Base-by-base conservation (phyloP, 1,140 invertebrate species). In the Hylyphantes graminicola region DNA sequence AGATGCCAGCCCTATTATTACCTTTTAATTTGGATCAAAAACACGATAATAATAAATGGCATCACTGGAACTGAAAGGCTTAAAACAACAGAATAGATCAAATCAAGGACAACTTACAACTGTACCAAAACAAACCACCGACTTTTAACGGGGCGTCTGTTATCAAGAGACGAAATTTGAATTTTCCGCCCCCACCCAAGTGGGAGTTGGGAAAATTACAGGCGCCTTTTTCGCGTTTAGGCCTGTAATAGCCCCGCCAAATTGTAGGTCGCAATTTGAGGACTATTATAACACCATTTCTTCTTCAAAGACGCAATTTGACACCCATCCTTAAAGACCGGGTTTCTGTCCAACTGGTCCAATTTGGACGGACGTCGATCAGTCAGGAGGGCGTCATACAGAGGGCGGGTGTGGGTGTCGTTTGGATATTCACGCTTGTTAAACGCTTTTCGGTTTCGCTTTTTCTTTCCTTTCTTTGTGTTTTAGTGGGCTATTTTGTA, bases 251-350 rank as follows among this genome's bases (percentile, higher is more conserved):
- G 77, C 21, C 51, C 64, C 35, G 65, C 54, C 64, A 80, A 80
- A 80, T 70, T 80, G 54, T 48, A 70, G 50, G 77, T 50, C 48
- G 77, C 67, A 80, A 80, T 80, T 80, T 80, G 65, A 80, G 35
- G 63, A 61, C 77, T 80, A 80, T 80, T 80, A 80, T 70, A 80
- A 70, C 77, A 70, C 77, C 77, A 80, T 80, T 80, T 80, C 77
- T 80, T 80, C 50, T 35, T 35, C 35, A 35, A 48, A 15, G 11
- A 78, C 54, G 61, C 59, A 55, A 78, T 78, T 64, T 65, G 77
- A 80, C 77, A 70, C 77, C 77, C 77, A 80, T 80, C 63, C 51
- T 70, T 80, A 80, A 80, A 65, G 61, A 67, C 51, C 51, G 63
- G 76, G 76, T 78, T 53, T 65, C 35, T n/a, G 50, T 64, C 76